phyloP scores from a whole-genome alignment of 1,140 invertebrate species.

The Sycophila sp. region DNA sequence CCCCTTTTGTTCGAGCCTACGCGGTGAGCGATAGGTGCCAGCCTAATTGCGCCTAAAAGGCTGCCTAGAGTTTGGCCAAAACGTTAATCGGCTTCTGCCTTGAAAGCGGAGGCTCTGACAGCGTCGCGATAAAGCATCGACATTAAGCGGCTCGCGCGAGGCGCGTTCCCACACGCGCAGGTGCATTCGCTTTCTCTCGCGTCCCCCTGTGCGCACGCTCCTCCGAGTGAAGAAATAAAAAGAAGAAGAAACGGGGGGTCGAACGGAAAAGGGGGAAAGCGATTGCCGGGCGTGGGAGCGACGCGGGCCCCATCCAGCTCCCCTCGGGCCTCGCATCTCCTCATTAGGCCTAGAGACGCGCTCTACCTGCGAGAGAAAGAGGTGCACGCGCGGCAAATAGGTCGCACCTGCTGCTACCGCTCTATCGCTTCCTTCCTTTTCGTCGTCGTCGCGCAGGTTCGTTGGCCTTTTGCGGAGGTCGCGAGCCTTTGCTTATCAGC shows the following conservation, averaged over 20 bases:
- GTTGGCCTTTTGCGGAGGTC: conserved; percentile 1
- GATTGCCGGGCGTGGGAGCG: background rate
- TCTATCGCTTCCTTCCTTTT: conserved; percentile 2
- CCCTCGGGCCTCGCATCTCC: background rate
- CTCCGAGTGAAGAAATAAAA: background rate
- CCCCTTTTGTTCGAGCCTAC: too few species aligned
- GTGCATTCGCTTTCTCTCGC: too few species aligned
- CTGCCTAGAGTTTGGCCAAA: too few species aligned
- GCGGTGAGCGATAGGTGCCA: too few species aligned
- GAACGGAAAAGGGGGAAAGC: conserved; percentile 12
- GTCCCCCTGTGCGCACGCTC: too few species aligned
- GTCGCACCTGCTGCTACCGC: conserved; percentile 44
- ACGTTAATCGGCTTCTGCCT: too few species aligned
- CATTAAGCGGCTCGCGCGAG: too few species aligned
- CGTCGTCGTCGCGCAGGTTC: background rate
- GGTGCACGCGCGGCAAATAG: conserved; percentile 38
- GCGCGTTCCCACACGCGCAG: too few species aligned
- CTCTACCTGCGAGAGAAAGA: conserved; percentile 4
- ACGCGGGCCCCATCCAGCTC: background rate
- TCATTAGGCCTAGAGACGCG: background rate
- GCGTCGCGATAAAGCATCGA: too few species aligned
- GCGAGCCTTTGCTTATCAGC: too few species aligned
- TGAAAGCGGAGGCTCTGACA: too few species aligned
- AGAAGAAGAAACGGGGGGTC: background rate
- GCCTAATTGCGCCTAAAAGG: too few species aligned